Base-by-base conservation (phyloP, 35 echinoderm and acorn worm genomes). In the Anneissia japonica region DNA sequence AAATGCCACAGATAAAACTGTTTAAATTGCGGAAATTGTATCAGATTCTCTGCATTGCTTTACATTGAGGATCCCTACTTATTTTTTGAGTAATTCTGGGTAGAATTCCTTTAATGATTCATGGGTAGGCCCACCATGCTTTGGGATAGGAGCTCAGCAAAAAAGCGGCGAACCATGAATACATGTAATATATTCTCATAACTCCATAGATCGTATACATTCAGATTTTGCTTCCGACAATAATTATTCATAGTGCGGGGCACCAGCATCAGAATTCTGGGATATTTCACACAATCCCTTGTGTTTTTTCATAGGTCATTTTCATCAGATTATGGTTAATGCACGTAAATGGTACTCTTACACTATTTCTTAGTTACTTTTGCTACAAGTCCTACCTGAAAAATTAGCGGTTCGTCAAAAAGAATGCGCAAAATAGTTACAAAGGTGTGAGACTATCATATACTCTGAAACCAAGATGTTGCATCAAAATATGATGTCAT, bases 271-370 rank as follows among this genome's bases (percentile, higher is more conserved):
- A 12, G 51, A 64, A 64, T 64, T 64, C 11, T 64, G 51, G 51
- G 51, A 64, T 64, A 64, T 64, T 64, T 64, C 51, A 64, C 51
- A 64, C 51, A 64, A 64, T 64, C 51, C 51, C 51, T 64, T 64
- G 51, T 64, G 51, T 64, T 64, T 64, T 64, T 64, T 64, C 19
- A 64, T 23, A 64, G 51, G 51, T 64, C 51, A 64, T 64, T 64
- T 64, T 64, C 5, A 64, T 26, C 7, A 23, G 10, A 64, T 64
- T n/a, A 12, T 26, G 51, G 7, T 26, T 19, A 64, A 64, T 64
- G 51, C 7, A 64, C 51, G 21, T 6, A 64, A 9, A 64, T 64
- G 26, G 21, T 64, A 16, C 11, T 64, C 1, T 2, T 64, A 64
- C 5, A 12, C 51, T 2, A 64, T 64, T 6, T 64, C 7, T 26